These are phyloP conservation scores for Nomada fabriciana DNA, from an alignment of 2,888 invertebrate genomes.

Conservation along the genomic window DNA sequence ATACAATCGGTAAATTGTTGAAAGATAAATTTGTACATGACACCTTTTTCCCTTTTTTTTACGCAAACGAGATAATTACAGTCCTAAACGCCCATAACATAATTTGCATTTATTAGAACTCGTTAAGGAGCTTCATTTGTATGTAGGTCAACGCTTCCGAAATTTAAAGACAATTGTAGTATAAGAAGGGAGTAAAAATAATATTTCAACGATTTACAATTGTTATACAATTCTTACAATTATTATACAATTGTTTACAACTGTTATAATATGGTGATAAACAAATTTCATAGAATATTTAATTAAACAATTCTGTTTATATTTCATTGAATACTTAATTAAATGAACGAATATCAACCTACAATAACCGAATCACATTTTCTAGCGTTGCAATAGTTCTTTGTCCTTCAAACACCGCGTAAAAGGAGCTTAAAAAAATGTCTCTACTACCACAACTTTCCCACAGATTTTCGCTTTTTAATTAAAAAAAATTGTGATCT, in stretches of 20 bases:
- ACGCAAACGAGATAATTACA: slow-evolving; percentile 51
- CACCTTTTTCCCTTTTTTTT: slow-evolving; percentile 44
- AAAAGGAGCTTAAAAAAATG: no score
- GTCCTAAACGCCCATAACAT: slow-evolving; percentile 9
- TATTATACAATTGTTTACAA: neutral
- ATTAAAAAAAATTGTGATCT: no score
- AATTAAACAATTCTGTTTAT: no score
- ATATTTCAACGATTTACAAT: neutral
- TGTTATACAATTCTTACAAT: neutral
- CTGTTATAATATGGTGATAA: no score
- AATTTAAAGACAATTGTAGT: neutral
- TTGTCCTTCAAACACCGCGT: no score
- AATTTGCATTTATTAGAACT: slow-evolving; percentile 51
- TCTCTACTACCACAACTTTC: no score
- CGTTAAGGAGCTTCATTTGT: slow-evolving; percentile 18
- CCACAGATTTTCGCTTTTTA: no score
- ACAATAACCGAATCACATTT: no score
- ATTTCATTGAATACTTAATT: no score
- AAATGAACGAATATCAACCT: no score
- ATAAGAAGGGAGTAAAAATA: neutral
- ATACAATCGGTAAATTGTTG: slow-evolving; percentile 39
- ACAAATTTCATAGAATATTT: no score
- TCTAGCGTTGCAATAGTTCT: no score
- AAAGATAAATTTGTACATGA: slow-evolving; percentile 47
- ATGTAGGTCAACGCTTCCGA: slow-evolving; percentile 48